A percentile compares a stretch with the other conserved stretches of the same genome.
These are phyloP conservation scores for Tetragonisca angustula DNA, from an alignment of 2,888 invertebrate genomes.

Conservation along the genomic window DNA sequence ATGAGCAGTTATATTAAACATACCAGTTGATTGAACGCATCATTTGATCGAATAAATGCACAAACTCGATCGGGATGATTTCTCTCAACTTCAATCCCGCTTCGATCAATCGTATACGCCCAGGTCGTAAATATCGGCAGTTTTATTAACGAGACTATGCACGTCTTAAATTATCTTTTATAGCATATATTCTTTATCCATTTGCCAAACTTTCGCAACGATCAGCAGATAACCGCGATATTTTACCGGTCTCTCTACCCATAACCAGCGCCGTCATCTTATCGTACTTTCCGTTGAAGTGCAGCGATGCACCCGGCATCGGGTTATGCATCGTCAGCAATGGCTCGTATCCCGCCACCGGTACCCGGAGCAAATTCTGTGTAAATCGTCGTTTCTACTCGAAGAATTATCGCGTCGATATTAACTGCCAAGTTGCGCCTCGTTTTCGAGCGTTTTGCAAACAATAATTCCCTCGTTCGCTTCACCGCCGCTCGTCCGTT, in stretches of 20 bases:
- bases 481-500: not conserved
- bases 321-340: conserved; percentile 55
- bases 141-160: not conserved
- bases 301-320: conserved; percentile 55
- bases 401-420: conserved; percentile 38
- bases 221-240: conserved; percentile 60
- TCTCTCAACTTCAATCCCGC: too few species aligned
- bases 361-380: conserved; percentile 24
- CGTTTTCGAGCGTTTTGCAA: not conserved
- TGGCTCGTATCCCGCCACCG: conserved; percentile 17
- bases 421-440: conserved; percentile 12
- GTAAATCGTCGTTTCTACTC: conserved; percentile 38
- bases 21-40: too few species aligned
- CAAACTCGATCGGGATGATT: too few species aligned
- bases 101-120: too few species aligned
- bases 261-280: conserved; percentile 44
- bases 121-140: too few species aligned
- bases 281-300: conserved; percentile 51
- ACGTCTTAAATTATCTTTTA: conserved; percentile 28
- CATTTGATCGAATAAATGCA: too few species aligned
- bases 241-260: conserved; percentile 34
- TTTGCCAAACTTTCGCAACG: conserved; percentile 55
- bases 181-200: conserved; percentile 47
- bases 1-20: too few species aligned
- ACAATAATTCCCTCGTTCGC: not conserved